Evolutionary conservation across 2,888 invertebrate genomes (phyloP).

Genomic region (Neuroscelio doddi): DNA sequence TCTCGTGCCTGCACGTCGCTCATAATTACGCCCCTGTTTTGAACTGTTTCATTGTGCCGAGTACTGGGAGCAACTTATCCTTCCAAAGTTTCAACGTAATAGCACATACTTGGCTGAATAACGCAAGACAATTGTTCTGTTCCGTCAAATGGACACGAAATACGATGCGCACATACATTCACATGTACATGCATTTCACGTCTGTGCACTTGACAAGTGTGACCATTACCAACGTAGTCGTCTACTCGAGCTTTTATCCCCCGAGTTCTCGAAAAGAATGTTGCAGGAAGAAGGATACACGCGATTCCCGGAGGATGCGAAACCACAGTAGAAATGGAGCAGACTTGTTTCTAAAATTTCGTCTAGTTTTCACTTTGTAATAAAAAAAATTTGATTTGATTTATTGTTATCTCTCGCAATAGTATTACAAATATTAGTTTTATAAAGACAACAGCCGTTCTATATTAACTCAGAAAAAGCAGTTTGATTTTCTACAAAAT

Average conservation of each 20-base stretch:
- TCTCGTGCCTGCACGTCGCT: conserved; percentile 38
- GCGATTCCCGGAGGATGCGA: conserved; percentile 32
- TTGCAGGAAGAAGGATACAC: conserved; percentile 25
- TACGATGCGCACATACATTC: conserved; percentile 5
- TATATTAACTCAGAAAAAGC: too few relatives aligned
- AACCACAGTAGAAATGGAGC: too few relatives aligned
- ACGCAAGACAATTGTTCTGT: conserved; percentile 38
- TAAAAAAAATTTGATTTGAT: too few relatives aligned
- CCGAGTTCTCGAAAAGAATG: conserved; percentile 20
- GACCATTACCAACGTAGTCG: conserved; percentile 25
- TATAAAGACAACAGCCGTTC: too few relatives aligned
- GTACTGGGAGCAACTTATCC: conserved; percentile 35
- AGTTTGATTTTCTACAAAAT: too few relatives aligned
- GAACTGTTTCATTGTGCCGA: conserved; percentile 25
- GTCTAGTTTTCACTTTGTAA: too few relatives aligned
- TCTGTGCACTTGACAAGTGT: conserved; percentile 22
- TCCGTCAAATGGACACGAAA: conserved; percentile 39
- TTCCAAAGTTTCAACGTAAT: conserved; percentile 37
- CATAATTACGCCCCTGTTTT: conserved; percentile 38
- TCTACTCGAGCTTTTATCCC: conserved; percentile 33
- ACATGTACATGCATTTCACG: conserved; percentile 8
- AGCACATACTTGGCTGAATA: conserved; percentile 37
- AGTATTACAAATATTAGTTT: too few relatives aligned
- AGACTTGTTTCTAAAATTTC: too few relatives aligned
- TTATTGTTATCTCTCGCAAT: too few relatives aligned